Conservation (phyloP, 2,113 vertebrate species). For the Oreochromis niloticus region DNA sequence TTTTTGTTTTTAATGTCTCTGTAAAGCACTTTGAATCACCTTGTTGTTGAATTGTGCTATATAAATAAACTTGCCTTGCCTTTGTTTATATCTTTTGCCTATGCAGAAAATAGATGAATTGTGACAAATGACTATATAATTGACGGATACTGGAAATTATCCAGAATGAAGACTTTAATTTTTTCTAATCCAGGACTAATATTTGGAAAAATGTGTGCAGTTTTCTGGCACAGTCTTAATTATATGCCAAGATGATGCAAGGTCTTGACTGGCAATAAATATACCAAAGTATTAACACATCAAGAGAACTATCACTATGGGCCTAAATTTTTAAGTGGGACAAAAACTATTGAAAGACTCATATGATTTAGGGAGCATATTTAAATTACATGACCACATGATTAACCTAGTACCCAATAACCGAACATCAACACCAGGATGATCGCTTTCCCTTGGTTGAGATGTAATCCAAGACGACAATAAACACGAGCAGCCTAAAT, state of each 20-base stretch:
- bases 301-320: background rate
- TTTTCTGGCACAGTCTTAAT: background rate
- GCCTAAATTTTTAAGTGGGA: background rate
- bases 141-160: background rate
- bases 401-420: background rate
- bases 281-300: background rate
- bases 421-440: background rate
- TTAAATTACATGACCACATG: background rate
- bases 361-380: background rate
- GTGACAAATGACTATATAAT: background rate
- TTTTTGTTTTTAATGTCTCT: no score
- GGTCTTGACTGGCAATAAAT: background rate
- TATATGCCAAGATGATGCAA: background rate
- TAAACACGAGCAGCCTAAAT: background rate
- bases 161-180: background rate
- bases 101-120: background rate
- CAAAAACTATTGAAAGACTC: background rate
- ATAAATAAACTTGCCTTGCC: background rate
- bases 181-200: background rate
- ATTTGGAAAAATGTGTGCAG: background rate
- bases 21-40: no score
- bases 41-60: no score
- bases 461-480: background rate
- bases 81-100: background rate
- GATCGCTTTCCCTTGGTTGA: background rate